Evolutionary conservation across 1,140 invertebrate species (phyloP), one percentile per base, ranked within the genome.

Genomic region (Cyclina sinensis): DNA sequence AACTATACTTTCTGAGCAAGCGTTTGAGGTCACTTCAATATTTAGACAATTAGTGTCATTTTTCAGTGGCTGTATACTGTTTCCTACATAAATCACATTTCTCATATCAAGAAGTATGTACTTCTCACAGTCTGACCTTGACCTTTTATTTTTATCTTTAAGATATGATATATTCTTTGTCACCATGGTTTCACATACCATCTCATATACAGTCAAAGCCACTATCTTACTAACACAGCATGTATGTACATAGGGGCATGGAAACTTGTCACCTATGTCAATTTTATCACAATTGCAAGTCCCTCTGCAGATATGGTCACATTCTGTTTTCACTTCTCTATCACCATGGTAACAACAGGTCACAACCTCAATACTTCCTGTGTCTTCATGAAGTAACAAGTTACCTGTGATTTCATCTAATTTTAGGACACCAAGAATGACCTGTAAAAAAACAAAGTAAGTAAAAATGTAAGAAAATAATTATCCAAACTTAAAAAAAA

Each of bases 141-240:
- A 43, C 59, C 54, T 62, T 43, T 35, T 32, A 12, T 14, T 79
- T 18, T 21, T 30, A 27, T 46, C 24, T 51, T 51, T 54, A 32
- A 51, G 43, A 9, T 11, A 14, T 81, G 48, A 18, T 59, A 7
- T 43, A 32, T 46, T 51, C 16, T 24, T 51, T 0, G 51, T 62
- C 21, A 59, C 51, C 51, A 43, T 54, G 7, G 57, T 51, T 59
- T 86, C 84, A 76, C 54, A 30, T 27, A 76, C 27, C 21, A 78
- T 30, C 32, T 78, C 12, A 43, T 21, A 86, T 21, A 21, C 27
- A 32, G 14, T 12, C 0, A 86, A 24, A 57, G 35, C 68, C 43
- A 86, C 43, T 43, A 57, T 74, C 43, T 86, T 86, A 7, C 84
- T 73, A 14, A 76, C 7, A 46, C 84, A 86, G 54, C 84, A 86